Conservation (phyloP, 2,888 invertebrate species). For the Cataglyphis livida region DNA sequence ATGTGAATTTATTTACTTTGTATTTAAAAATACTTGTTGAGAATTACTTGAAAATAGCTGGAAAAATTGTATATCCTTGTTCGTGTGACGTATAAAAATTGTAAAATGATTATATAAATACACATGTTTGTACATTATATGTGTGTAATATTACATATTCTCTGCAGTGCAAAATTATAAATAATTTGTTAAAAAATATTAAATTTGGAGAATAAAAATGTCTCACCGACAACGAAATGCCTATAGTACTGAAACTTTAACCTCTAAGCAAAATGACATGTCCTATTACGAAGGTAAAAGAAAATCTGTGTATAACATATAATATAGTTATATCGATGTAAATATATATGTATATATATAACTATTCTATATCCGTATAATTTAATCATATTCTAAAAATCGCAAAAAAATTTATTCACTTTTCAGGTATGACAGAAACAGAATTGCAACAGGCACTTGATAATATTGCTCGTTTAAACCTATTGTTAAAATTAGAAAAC, state of each 20-base stretch:
- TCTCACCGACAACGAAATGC: not conserved
- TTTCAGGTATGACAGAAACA: conserved; percentile 77
- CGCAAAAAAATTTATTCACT: not conserved
- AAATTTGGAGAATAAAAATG: conserved; percentile 30
- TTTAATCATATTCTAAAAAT: conserved; percentile 29
- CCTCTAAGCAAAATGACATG: conserved; percentile 63
- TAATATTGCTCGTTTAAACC: conserved; percentile 70
- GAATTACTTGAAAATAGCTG: conserved; percentile 26
- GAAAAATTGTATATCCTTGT: not conserved
- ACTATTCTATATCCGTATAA: not conserved
- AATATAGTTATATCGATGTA: not conserved
- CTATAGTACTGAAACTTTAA: conserved; percentile 15
- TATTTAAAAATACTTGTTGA: not conserved
- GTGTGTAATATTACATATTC: not conserved
- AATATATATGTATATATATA: not conserved
- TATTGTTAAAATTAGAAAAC: conserved; percentile 86
- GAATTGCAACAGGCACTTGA: conserved; percentile 73
- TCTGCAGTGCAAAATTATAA: conserved; percentile 1
- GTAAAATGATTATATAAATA: conserved; percentile 5
- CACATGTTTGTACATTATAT: not conserved
- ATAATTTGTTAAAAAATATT: not conserved
- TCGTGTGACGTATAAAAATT: conserved; percentile 12
- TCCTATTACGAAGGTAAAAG: conserved; percentile 70
- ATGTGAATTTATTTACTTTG: conserved; percentile 10
- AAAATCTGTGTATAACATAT: not conserved